Percentiles rank a stretch among this genome's conserved stretches.
Evolutionary conservation across 1,140 invertebrate genomes (phyloP).

Genomic region (Metopolophium dirhodum): DNA sequence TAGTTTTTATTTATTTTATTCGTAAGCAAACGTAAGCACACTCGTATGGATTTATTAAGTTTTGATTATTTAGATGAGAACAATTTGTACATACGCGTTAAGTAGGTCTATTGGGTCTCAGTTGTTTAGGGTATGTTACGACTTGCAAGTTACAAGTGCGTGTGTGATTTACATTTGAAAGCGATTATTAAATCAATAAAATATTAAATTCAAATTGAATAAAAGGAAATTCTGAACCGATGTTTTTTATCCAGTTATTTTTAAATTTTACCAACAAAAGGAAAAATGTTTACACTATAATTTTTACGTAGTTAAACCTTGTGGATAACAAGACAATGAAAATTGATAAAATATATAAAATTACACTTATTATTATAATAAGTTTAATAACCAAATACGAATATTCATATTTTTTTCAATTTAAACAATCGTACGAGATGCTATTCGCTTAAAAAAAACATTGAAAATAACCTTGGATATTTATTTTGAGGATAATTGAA

Average conservation of each 20-base stretch:
- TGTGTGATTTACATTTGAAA: not conserved
- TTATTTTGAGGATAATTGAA: conserved; percentile 18
- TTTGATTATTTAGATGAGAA: not conserved
- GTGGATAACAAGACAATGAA: not conserved
- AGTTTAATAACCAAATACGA: not conserved
- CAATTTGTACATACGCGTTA: not conserved
- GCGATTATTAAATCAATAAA: too few species aligned
- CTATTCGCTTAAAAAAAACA: not conserved
- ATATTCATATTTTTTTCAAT: not conserved
- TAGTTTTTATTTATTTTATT: too few species aligned
- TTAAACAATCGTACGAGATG: not conserved
- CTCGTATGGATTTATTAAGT: not conserved
- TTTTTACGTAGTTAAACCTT: not conserved
- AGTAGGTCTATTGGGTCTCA: not conserved
- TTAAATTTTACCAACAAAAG: not conserved
- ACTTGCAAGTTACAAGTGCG: too few species aligned
- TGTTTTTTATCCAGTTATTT: not conserved
- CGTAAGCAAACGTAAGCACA: too few species aligned
- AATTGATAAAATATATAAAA: not conserved
- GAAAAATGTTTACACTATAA: not conserved
- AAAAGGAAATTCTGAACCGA: not conserved
- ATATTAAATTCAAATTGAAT: too few species aligned
- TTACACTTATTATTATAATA: not conserved
- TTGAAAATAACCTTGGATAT: conserved; percentile 11
- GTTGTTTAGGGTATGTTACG: not conserved